Percentiles rank a stretch among this genome's conserved stretches.
Conservation (phyloP, 1,140 invertebrate species). For the Zaprionus gabonicus region DNA sequence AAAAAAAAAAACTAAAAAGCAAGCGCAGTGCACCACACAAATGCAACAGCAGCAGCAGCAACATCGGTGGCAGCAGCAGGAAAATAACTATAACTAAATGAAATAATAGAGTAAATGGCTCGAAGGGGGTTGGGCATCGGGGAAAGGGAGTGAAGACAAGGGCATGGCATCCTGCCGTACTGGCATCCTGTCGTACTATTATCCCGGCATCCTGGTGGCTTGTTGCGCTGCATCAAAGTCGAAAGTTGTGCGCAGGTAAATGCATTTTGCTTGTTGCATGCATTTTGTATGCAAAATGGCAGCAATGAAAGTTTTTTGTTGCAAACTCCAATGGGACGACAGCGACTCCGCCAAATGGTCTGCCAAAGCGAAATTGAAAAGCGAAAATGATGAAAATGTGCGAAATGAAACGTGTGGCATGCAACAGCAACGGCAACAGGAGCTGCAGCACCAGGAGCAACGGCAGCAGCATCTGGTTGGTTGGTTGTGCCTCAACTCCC, state of each 20-base stretch:
- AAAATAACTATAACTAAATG: constrained; percentile 68
- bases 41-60: constrained; percentile 41
- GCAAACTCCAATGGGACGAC: constrained; percentile 44
- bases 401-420: constrained; percentile 69
- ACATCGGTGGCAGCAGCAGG: constrained; percentile 11
- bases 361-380: constrained; percentile 74
- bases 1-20: constrained; percentile 26
- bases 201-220: constrained; percentile 23
- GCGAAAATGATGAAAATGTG: constrained; percentile 74
- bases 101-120: constrained; percentile 77
- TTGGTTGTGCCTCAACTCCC: constrained; percentile 33
- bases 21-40: constrained; percentile 13
- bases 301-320: constrained; percentile 72
- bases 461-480: constrained; percentile 26
- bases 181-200: constrained; percentile 4
- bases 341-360: constrained; percentile 50
- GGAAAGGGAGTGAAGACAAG: neutral
- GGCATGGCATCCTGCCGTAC: constrained; percentile 13
- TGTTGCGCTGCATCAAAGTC: constrained; percentile 29
- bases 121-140: neutral
- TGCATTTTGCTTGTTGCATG: constrained; percentile 81
- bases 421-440: constrained; percentile 25
- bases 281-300: constrained; percentile 64
- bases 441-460: constrained; percentile 24
- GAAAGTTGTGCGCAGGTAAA: constrained; percentile 67